phyloP scores from a whole-genome alignment of 1,140 invertebrate species.

The Caenorhabditis tropicalis region DNA sequence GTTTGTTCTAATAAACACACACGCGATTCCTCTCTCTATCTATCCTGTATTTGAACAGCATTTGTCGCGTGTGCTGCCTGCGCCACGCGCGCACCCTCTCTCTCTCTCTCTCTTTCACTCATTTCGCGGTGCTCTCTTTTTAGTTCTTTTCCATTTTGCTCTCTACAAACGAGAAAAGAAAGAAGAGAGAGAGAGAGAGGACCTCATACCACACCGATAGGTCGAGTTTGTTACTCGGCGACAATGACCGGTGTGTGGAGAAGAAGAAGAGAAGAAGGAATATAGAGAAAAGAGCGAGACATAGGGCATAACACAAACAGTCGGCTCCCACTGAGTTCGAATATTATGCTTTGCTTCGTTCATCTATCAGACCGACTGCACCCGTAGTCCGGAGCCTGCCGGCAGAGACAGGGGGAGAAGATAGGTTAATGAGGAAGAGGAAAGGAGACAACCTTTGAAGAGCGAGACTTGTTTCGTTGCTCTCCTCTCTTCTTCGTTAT shows the following conservation, averaged over 20 bases:
- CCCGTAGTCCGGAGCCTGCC: too few relatives aligned
- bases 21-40: not conserved
- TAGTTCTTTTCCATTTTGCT: not conserved
- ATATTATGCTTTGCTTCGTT: too few relatives aligned
- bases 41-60: slow-evolving; percentile 21
- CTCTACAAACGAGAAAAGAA: too few relatives aligned
- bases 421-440: not conserved
- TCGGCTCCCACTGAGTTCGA: not conserved
- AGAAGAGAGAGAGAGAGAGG: not conserved
- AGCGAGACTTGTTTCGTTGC: not conserved
- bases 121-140: too few relatives aligned
- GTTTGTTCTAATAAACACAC: slow-evolving; percentile 24
- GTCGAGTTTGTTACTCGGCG: slow-evolving; percentile 4
- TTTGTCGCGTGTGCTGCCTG: slow-evolving; percentile 13
- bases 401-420: too few relatives aligned
- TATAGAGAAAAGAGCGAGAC: not conserved
- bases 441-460: not conserved
- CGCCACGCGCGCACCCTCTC: not conserved
- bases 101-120: not conserved
- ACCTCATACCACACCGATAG: not conserved
- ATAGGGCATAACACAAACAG: not conserved
- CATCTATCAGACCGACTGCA: not conserved
- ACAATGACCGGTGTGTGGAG: not conserved
- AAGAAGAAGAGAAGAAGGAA: too few relatives aligned
- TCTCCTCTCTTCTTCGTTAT: not conserved